phyloP scores from a whole-genome alignment of 2,888 invertebrate genomes.

The Nephrotoma flavescens region DNA sequence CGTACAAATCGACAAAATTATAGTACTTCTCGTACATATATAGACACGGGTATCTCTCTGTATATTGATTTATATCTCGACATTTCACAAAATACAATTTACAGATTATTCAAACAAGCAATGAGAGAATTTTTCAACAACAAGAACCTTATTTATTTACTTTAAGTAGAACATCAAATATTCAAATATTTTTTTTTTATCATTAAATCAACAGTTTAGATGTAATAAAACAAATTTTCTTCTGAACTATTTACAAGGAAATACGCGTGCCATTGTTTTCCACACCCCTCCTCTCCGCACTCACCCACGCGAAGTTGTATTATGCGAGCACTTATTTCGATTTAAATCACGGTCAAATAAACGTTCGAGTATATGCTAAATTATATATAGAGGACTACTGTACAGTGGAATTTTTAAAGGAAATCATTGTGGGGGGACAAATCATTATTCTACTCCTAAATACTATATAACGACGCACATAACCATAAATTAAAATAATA shows the following conservation, averaged over 20 bases:
- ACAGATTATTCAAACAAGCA: not conserved
- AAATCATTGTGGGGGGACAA: not conserved
- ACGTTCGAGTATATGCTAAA: not conserved
- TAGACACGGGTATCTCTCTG: no score
- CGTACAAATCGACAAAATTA: not conserved
- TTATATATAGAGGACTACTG: no score
- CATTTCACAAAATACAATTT: not conserved
- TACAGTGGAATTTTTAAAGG: not conserved
- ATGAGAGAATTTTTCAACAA: not conserved
- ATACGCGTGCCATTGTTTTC: not conserved
- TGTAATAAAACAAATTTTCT: not conserved
- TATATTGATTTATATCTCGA: not conserved
- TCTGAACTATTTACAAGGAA: not conserved
- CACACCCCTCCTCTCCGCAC: no score
- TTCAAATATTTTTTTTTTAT: not conserved
- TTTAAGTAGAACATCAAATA: not conserved
- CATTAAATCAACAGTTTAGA: not conserved
- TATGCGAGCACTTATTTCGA: not conserved
- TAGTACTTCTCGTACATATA: not conserved
- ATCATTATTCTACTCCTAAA: not conserved
- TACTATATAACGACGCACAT: not conserved
- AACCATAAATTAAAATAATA: not conserved
- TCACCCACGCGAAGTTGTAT: not conserved
- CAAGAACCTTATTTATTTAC: not conserved
- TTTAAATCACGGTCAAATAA: not conserved